Base-by-base conservation (phyloP, 2,888 invertebrate species). In the Julus scanicus region DNA sequence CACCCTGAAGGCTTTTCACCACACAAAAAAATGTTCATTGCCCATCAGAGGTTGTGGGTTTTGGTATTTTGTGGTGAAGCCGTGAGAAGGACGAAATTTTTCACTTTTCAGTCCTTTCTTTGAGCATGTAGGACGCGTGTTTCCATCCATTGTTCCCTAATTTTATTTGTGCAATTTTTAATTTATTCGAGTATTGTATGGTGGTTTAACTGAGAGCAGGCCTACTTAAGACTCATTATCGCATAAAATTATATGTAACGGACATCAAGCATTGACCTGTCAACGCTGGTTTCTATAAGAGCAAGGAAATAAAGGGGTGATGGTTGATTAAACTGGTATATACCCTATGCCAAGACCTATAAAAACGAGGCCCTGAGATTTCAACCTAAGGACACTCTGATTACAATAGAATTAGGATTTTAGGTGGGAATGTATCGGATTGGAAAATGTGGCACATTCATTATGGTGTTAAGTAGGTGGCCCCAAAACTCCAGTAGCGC, bases 381-480 rank as follows among this genome's bases (percentile, higher is more conserved):
- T 71, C n/a, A 71, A 71, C 71, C 71, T 71, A 71, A 71, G 71
- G 71, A 71, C 71, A 71, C 71, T 29, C 71, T 11, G 71, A 71
- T 71, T 71, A 71, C 71, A 71, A 71, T 71, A 71, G 71, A 71
- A 71, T 40, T 84, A 48, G 84, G 84, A 84, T 84, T 84, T 84
- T 84, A 84, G 84, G 84, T 48, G 84, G 40, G 84, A 44, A 84
- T 84, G 84, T 84, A 84, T 84, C 40, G 48, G 84, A 84, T 44
- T 84, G 84, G 84, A 84, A 84, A 84, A 84, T 84, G 84, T 84
- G 84, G 84, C 40, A 84, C 84, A 48, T 84, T 84, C 84, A 84
- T 84, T 84, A 84, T 84, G 48, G 84, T 84, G 84, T 84, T 84
- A 84, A 84, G 84, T 84, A 84, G 84, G 84, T 84, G 84, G 84